Percentiles rank a stretch among this genome's conserved stretches.
phyloP scores from a whole-genome alignment of 2,113 vertebrate genomes.

The Corydoras sp. region DNA sequence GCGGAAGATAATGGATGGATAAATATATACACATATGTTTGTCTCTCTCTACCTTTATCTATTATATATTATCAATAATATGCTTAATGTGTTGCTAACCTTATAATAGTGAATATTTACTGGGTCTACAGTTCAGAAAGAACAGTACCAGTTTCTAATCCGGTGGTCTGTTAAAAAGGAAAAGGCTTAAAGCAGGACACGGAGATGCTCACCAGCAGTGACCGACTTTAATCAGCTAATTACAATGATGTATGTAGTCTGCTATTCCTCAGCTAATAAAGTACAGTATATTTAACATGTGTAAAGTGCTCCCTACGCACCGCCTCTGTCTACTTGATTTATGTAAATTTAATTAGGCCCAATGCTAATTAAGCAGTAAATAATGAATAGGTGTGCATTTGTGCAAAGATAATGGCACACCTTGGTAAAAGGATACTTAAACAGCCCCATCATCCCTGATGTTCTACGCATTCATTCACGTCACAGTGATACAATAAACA shows the following conservation, averaged over 20 bases:
- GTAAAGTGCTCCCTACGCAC: slow-evolving; percentile 60
- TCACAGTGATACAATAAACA: no score
- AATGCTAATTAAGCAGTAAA: slow-evolving; percentile 69
- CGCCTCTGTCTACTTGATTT: slow-evolving; percentile 68
- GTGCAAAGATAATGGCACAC: slow-evolving; percentile 62
- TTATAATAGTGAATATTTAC: no score
- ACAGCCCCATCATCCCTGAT: no score
- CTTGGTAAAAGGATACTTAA: slow-evolving; percentile 48
- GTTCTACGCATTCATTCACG: no score
- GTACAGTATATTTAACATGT: slow-evolving; percentile 66
- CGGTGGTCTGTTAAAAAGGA: background rate
- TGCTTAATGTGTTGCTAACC: no score
- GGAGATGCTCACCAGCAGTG: slow-evolving; percentile 23
- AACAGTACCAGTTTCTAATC: background rate
- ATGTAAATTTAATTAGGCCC: slow-evolving; percentile 68
- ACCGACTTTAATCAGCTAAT: slow-evolving; percentile 58
- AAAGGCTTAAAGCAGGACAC: background rate
- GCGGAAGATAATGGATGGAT: no score
- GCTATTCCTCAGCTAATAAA: slow-evolving; percentile 62
- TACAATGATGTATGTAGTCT: slow-evolving; percentile 57
- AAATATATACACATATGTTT: no score
- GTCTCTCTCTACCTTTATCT: no score
- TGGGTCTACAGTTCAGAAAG: no score
- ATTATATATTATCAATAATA: no score
- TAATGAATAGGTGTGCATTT: slow-evolving; percentile 68